phyloP scores from a whole-genome alignment of 2,797 vertebrate genomes.

The Cottoperca gobio region DNA sequence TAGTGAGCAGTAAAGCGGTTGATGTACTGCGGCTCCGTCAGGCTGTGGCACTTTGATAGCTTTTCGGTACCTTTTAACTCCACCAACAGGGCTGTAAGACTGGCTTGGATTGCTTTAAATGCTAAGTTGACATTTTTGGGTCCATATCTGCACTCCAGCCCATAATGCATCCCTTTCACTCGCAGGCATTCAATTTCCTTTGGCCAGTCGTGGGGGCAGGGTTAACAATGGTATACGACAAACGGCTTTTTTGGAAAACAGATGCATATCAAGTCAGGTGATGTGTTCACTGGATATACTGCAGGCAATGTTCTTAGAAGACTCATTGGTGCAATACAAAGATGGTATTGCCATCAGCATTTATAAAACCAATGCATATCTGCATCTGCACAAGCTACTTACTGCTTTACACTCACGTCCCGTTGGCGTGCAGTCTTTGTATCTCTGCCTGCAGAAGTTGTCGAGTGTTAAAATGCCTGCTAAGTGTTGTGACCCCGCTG shows the following conservation, averaged over 20 bases:
- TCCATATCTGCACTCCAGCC: constrained; percentile 53
- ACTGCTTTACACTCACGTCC: constrained; percentile 26
- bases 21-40: constrained; percentile 71
- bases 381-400: constrained; percentile 34
- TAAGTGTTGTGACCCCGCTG: constrained; percentile 67
- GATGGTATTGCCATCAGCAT: constrained; percentile 9
- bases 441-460: constrained; percentile 59
- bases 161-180: constrained; percentile 34
- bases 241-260: constrained; percentile 17
- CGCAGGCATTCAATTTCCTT: constrained; percentile 3
- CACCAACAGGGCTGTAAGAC: constrained; percentile 71
- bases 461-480: constrained; percentile 56
- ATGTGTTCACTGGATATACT: constrained; percentile 22
- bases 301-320: constrained; percentile 4
- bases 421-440: constrained; percentile 39
- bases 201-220: background rate
- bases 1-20: constrained; percentile 74
- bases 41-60: constrained; percentile 78
- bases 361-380: constrained; percentile 16
- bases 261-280: background rate
- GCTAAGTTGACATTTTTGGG: constrained; percentile 79
- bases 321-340: constrained; percentile 6
- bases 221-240: constrained; percentile 28
- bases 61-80: constrained; percentile 77
- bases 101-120: constrained; percentile 70